These are phyloP conservation scores for Salvator merianae DNA, from an alignment of 2,113 vertebrate species.

Conservation along the genomic window DNA sequence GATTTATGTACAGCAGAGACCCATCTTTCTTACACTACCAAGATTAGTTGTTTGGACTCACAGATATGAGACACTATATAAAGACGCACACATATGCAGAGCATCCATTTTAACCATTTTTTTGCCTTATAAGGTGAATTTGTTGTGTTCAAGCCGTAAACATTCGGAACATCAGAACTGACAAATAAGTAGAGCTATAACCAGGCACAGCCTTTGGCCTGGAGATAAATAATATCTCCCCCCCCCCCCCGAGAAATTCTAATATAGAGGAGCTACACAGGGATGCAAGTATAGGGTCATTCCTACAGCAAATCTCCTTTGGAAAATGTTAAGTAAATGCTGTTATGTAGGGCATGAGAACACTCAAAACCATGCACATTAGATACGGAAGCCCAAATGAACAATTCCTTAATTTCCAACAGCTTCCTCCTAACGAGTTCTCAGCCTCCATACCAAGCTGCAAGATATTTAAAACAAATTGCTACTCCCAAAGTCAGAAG, in stretches of 20 bases:
- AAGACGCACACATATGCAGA: not conserved
- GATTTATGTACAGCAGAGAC: constrained; percentile 49
- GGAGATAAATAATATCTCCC: not conserved
- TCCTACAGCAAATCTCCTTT: not conserved
- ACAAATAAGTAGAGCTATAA: not conserved
- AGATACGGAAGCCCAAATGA: too few species aligned
- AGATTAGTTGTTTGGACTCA: constrained; percentile 51
- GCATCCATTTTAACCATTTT: constrained; percentile 27
- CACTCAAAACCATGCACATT: too few species aligned
- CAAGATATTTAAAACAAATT: too few species aligned
- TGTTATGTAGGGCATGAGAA: too few species aligned
- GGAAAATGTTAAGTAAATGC: not conserved
- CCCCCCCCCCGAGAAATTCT: not conserved
- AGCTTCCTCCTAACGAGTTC: too few species aligned
- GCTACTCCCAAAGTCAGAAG: too few species aligned
- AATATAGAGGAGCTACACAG: not conserved
- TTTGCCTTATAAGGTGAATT: constrained; percentile 32
- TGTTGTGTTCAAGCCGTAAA: constrained; percentile 20
- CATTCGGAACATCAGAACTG: constrained; percentile 43
- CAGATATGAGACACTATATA: constrained; percentile 11
- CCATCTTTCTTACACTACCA: constrained; percentile 55
- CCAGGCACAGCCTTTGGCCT: not conserved
- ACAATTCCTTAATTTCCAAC: too few species aligned
- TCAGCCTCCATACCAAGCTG: too few species aligned
- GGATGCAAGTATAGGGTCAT: not conserved